Base-by-base conservation (phyloP, 2,888 invertebrate species). In the Lamellibrachia columna region DNA sequence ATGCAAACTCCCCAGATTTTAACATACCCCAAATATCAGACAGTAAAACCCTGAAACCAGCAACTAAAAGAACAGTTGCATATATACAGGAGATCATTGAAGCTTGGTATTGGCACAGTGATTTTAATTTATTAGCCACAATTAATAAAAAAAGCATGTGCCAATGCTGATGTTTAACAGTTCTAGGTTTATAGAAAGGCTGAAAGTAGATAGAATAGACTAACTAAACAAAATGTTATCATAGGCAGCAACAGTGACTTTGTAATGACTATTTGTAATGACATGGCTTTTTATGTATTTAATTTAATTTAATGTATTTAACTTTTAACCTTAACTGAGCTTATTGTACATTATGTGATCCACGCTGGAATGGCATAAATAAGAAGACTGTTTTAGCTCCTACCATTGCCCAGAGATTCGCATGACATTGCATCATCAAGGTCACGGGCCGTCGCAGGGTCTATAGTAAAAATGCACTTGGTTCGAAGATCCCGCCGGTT, bases 401-500 rank as follows among this genome's bases (percentile, higher is more conserved):
- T 94, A 95, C 96, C 98, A 96, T 98, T 98, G 2, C 97, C 97
- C 58, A 99, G 96, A 94, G 97, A 96, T 95, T 97, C 97, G 95
- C 98, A 98, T 15, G 98, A 99, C 11, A 99, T 97, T 0, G 99
- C 99, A 97, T 99, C 99, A 96, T 99, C 99, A 95, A 99, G 97
- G 97, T 99, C 99, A 92, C 98, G 97, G 3, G 99, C 99, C 91
- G 98, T 98, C 58, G 97, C 97, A 6, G 99, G 99, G 97, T 99
- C 99, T 94, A 99, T 99, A 0, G 99, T 99, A 95, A 99, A 99
- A 92, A 99, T 97, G 95, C 98, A 98, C 93, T 98, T 97, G 11
- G 96, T 95, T 91, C 97, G 96, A 92, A 97, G 96, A 94, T 97
- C 97, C 58, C 96, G 94, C 8, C 97, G 95, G 52, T 95, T 94